Evolutionary conservation across 2,888 invertebrate genomes (phyloP).

Genomic region (Helicoverpa assulta): DNA sequence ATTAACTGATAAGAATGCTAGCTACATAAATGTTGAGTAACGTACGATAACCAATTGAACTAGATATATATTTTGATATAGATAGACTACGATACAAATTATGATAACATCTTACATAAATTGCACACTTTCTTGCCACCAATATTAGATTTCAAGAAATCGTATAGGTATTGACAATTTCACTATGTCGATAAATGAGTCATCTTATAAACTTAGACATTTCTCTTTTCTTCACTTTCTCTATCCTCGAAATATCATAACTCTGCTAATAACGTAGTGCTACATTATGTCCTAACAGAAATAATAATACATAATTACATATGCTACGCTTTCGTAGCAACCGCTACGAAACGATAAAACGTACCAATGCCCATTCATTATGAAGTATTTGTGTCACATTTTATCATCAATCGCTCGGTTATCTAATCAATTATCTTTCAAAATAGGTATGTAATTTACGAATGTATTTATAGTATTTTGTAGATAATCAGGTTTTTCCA

Average conservation of each 20-base stretch:
- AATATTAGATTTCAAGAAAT: slow-evolving; percentile 59
- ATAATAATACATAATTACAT: slow-evolving; percentile 24
- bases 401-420: slow-evolving; percentile 22
- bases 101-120: slow-evolving; percentile 33
- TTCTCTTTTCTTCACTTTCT: slow-evolving; percentile 56
- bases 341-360: slow-evolving; percentile 64
- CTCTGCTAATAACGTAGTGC: slow-evolving; percentile 23
- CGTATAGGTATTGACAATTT: slow-evolving; percentile 45
- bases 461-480: slow-evolving; percentile 5
- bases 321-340: slow-evolving; percentile 71
- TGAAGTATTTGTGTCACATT: slow-evolving; percentile 16
- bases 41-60: slow-evolving; percentile 38
- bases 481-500: background rate
- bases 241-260: slow-evolving; percentile 23
- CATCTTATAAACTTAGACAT: slow-evolving; percentile 50
- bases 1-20: slow-evolving; percentile 27
- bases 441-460: background rate
- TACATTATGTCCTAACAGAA: slow-evolving; percentile 15
- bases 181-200: slow-evolving; percentile 47
- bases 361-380: slow-evolving; percentile 14
- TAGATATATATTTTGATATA: slow-evolving; percentile 14
- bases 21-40: background rate
- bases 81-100: slow-evolving; percentile 21
- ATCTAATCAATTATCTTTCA: slow-evolving; percentile 22
- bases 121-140: slow-evolving; percentile 44